phyloP scores from a whole-genome alignment of 2,113 vertebrate species.

The Scolopax mira region DNA sequence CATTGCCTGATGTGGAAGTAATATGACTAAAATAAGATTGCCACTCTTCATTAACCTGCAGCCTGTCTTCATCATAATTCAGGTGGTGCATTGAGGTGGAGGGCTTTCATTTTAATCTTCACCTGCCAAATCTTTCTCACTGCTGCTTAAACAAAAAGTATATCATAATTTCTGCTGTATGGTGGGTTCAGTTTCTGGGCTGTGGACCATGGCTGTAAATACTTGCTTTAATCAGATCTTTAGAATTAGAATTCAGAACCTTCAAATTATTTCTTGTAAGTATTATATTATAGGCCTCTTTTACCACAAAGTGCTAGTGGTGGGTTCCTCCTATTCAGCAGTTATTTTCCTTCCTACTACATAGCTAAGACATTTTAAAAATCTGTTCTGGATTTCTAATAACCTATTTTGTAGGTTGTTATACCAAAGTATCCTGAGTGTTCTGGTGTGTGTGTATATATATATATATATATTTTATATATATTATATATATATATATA shows the following conservation, averaged over 20 bases:
- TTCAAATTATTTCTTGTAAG: neutral
- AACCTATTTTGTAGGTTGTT: neutral
- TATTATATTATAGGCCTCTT: neutral
- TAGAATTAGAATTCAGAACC: neutral
- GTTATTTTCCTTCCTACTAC: neutral
- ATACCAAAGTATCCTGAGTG: neutral
- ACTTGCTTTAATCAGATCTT: slow-evolving; percentile 9
- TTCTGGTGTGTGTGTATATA: no score
- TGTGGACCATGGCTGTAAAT: slow-evolving; percentile 1
- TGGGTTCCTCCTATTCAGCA: neutral
- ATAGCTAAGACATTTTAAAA: neutral
- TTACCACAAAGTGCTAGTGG: neutral
- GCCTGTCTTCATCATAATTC: neutral
- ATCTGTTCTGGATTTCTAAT: neutral
- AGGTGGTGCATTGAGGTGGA: slow-evolving; percentile 28
- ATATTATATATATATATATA: no score
- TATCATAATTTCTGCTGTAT: neutral
- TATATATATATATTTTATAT: no score
- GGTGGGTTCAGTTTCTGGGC: neutral
- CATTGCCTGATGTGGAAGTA: slow-evolving; percentile 26
- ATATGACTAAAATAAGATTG: slow-evolving; percentile 32
- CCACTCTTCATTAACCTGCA: neutral
- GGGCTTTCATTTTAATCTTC: slow-evolving; percentile 37
- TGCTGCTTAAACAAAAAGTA: slow-evolving; percentile 20
- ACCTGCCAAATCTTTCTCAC: slow-evolving; percentile 12